Conservation (phyloP, 2,113 vertebrate genomes). For the Heteronetta atricapilla region DNA sequence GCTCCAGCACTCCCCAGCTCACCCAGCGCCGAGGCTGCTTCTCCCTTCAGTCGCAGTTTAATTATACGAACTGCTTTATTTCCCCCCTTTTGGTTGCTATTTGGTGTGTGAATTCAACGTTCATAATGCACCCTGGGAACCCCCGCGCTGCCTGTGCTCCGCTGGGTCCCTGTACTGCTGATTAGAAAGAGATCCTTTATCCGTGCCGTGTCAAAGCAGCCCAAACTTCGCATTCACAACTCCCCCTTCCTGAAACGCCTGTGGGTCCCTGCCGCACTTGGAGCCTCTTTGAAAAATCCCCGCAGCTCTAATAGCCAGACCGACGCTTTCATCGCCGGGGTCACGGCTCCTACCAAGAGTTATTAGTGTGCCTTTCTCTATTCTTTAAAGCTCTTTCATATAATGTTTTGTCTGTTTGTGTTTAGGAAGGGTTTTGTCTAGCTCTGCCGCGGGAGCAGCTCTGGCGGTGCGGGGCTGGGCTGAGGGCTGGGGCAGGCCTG, state of each 20-base stretch:
- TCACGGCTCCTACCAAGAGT: conserved; percentile 22
- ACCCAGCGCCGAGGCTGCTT: not conserved
- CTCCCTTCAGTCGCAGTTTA: not conserved
- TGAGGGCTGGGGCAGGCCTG: not conserved
- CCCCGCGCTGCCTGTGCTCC: not conserved
- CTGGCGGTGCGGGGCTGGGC: not conserved
- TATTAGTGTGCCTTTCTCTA: not conserved
- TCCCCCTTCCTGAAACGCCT: not conserved
- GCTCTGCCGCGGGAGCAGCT: not conserved
- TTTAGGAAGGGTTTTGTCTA: not conserved
- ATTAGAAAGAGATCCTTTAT: conserved; percentile 38
- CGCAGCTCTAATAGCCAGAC: not conserved
- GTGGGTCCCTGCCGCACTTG: not conserved
- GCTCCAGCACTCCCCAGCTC: conserved; percentile 20
- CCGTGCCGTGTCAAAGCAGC: not conserved
- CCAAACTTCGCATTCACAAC: conserved; percentile 6
- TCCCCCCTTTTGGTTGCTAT: not conserved
- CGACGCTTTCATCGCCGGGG: not conserved
- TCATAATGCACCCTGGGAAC: conserved; percentile 18
- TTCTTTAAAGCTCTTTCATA: not conserved
- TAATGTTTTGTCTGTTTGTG: not conserved
- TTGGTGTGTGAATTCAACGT: conserved; percentile 31
- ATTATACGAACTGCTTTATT: not conserved
- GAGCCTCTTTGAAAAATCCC: conserved; percentile 16
- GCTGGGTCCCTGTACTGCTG: conserved; percentile 12